Conservation (phyloP, 2,797 vertebrate species). For the Sylvilagus floridanus region DNA sequence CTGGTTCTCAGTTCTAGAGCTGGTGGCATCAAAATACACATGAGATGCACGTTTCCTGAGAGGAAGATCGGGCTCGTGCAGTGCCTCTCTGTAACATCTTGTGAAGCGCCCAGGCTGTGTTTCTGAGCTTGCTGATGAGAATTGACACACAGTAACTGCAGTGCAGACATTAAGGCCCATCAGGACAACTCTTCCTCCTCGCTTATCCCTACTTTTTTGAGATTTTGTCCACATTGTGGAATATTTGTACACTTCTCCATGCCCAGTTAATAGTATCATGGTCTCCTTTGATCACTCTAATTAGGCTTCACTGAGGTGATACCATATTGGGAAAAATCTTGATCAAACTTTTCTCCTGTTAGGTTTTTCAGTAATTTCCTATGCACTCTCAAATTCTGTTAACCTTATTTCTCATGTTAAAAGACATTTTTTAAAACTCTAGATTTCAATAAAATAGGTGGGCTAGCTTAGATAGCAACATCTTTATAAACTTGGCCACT, state of each 20-base stretch:
- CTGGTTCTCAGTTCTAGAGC: not conserved
- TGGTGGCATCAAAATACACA: not conserved
- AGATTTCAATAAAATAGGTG: not conserved
- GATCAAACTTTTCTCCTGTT: not conserved
- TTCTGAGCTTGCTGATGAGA: constrained; percentile 2
- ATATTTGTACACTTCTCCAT: not conserved
- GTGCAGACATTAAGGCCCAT: constrained; percentile 45
- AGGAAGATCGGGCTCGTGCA: not conserved
- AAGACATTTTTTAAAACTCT: not conserved
- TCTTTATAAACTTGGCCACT: not conserved
- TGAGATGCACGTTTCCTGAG: not conserved
- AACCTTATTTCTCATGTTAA: not conserved
- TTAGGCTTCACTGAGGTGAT: not conserved
- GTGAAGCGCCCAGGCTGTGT: not conserved
- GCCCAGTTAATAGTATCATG: not conserved
- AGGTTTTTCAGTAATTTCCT: constrained; percentile 12
- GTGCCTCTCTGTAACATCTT: not conserved
- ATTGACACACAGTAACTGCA: constrained; percentile 30
- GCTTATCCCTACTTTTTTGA: not conserved
- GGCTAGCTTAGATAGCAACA: not conserved
- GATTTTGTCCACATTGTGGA: not conserved
- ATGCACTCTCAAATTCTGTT: not conserved
- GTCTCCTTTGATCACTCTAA: not conserved
- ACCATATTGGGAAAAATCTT: not conserved
- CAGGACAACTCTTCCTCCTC: not conserved